A percentile compares a stretch with the other conserved stretches of the same genome.
Evolutionary conservation across 1,140 invertebrate genomes (phyloP).

Genomic region (Lepidurus packardi): DNA sequence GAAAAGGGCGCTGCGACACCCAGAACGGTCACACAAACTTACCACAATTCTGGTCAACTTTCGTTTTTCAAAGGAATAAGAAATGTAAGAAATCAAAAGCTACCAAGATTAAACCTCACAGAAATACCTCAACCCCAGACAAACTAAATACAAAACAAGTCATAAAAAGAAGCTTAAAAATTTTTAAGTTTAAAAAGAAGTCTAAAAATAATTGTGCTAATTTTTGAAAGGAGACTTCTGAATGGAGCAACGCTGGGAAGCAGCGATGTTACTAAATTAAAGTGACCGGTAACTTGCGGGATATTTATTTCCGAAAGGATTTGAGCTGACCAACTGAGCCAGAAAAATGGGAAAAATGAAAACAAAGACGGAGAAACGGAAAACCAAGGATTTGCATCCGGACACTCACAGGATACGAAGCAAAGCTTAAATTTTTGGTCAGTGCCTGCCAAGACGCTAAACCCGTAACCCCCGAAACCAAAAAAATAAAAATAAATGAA

Average conservation of each 20-base stretch:
- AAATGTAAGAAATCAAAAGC: neutral
- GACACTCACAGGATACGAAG: neutral
- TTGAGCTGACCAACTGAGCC: too few relatives aligned
- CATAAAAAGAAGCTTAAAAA: neutral
- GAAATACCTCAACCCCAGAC: conserved; percentile 1
- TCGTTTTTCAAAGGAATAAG: neutral
- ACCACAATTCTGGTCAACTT: neutral
- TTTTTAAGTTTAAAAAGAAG: too few relatives aligned
- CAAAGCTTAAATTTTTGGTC: neutral
- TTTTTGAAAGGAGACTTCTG: too few relatives aligned
- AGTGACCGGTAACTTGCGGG: too few relatives aligned
- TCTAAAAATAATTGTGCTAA: neutral
- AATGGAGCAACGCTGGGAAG: too few relatives aligned
- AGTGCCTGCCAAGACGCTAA: neutral
- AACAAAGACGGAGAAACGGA: neutral
- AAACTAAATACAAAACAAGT: neutral
- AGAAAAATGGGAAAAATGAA: too few relatives aligned
- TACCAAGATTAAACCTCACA: neutral
- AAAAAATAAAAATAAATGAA: neutral
- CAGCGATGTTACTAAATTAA: too few relatives aligned
- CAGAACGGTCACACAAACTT: conserved; percentile 10
- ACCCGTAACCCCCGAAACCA: conserved; percentile 5
- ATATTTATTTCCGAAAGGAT: too few relatives aligned
- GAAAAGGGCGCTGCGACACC: neutral
- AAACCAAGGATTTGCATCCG: neutral